A percentile compares a stretch with the other conserved stretches of the same genome.
Evolutionary conservation across 2,113 vertebrate species (phyloP).

Genomic region (Gyps fulvus): DNA sequence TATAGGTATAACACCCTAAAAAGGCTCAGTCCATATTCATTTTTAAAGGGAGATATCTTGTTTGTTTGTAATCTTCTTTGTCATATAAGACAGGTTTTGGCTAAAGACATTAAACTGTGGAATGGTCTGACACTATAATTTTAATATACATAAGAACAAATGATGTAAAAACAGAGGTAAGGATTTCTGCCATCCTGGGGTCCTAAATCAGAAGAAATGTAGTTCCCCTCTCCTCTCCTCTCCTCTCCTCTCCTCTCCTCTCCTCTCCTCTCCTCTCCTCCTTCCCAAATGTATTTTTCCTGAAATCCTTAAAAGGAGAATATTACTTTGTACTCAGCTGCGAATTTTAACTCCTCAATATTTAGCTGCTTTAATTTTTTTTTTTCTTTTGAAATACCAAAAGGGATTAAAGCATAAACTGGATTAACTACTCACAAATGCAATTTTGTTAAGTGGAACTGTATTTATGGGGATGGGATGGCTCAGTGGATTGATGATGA

Average conservation of each 20-base stretch:
- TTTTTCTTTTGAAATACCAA: conserved; percentile 10
- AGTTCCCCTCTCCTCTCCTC: background rate
- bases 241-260: background rate
- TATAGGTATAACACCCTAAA: background rate
- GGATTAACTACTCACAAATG: background rate
- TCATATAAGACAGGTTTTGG: background rate
- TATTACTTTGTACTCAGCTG: background rate
- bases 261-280: background rate
- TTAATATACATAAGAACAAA: background rate
- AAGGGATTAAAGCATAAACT: conserved; percentile 32
- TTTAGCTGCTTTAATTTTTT: background rate
- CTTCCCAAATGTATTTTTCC: background rate
- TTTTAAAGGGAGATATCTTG: background rate
- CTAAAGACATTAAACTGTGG: background rate
- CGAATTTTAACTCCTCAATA: background rate
- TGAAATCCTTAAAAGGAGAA: background rate
- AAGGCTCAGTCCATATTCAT: background rate
- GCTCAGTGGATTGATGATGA: background rate
- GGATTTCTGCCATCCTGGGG: background rate
- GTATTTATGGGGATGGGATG: background rate
- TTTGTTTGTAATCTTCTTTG: background rate
- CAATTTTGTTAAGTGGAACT: conserved; percentile 38
- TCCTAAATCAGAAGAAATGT: background rate
- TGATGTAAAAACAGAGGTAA: background rate
- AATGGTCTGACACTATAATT: background rate